Evolutionary conservation across 2,888 invertebrate species (phyloP).

Genomic region (Dryococelus australis): DNA sequence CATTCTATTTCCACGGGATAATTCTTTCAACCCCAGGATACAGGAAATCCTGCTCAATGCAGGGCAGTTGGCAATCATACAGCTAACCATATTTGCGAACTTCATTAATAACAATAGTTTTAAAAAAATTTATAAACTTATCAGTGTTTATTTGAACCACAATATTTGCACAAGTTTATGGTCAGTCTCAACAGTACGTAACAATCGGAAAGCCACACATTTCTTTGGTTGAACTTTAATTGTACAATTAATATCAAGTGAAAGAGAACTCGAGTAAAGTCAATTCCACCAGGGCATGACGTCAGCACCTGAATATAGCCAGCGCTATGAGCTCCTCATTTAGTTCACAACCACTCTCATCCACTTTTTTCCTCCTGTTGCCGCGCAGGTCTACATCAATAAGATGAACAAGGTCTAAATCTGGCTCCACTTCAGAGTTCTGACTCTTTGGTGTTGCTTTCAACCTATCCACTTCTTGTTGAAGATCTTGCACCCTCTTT

Average conservation of each 20-base stretch:
- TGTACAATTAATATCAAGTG: background rate
- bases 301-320: conserved; percentile 5
- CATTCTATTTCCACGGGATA: too few species aligned
- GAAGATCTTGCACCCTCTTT: background rate
- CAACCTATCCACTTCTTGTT: background rate
- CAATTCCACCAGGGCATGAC: background rate
- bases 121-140: too few species aligned
- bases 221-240: background rate
- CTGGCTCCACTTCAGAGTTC: background rate
- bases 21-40: too few species aligned
- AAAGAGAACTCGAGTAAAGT: background rate
- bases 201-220: background rate
- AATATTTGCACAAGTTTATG: too few species aligned
- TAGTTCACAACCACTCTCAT: background rate
- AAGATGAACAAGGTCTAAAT: background rate
- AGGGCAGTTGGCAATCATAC: too few species aligned
- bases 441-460: background rate
- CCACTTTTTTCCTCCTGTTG: background rate
- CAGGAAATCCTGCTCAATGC: too few species aligned
- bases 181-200: too few species aligned
- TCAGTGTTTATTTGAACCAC: too few species aligned
- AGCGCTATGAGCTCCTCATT: background rate
- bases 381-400: background rate
- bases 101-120: too few species aligned
- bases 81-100: too few species aligned